phyloP scores from a whole-genome alignment of 2,888 invertebrate species.

The Conus canariensis region DNA sequence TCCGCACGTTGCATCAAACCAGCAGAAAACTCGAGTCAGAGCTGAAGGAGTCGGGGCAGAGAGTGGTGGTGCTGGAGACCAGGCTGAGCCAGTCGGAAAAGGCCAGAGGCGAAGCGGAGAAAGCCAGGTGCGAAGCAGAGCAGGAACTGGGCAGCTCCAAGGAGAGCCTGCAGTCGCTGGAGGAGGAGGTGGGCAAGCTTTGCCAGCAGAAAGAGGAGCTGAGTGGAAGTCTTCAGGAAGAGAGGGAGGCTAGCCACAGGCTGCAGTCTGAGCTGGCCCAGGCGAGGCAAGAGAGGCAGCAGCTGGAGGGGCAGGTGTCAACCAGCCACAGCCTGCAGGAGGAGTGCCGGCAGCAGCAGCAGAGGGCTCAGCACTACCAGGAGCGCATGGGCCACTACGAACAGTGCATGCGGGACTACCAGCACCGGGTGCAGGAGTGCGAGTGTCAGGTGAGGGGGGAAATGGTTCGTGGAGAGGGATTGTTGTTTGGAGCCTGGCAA shows the following conservation, averaged over 20 bases:
- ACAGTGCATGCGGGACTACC: conserved; percentile 41
- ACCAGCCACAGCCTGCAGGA: not conserved
- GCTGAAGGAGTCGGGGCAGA: conserved; percentile 55
- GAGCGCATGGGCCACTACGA: conserved; percentile 38
- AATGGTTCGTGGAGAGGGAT: not conserved
- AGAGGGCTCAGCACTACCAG: conserved; percentile 36
- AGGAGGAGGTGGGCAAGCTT: conserved; percentile 23
- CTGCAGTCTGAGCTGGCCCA: not conserved
- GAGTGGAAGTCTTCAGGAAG: not conserved
- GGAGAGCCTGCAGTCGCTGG: conserved; percentile 18
- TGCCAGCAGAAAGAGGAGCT: conserved; percentile 16
- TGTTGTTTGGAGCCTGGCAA: not conserved
- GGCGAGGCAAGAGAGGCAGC: not conserved
- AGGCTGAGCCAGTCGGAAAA: not conserved
- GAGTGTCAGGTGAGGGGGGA: not conserved
- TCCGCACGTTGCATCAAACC: not conserved
- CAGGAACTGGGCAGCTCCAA: not conserved
- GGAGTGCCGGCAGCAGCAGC: conserved; percentile 26
- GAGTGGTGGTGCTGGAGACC: not conserved
- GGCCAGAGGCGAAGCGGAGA: not conserved
- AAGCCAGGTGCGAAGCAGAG: not conserved
- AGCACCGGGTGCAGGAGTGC: conserved; percentile 27
- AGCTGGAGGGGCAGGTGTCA: not conserved
- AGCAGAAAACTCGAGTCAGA: conserved; percentile 37
- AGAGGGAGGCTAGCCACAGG: not conserved